These are phyloP conservation scores for Oncopeltus fasciatus DNA, from an alignment of 1,140 invertebrate genomes.

Conservation along the genomic window DNA sequence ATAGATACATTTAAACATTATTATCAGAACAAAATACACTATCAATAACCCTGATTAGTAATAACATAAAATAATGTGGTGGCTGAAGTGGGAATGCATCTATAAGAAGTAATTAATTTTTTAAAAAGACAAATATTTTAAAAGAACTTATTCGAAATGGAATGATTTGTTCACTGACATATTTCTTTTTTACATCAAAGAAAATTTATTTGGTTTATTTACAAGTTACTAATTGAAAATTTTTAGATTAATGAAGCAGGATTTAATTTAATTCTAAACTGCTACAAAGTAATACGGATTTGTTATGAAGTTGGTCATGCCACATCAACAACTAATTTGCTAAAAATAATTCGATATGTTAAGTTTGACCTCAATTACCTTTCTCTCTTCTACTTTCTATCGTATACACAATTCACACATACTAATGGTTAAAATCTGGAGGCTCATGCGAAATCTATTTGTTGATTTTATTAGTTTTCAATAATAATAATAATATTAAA, in stretches of 20 bases:
- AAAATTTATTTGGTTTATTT: no score
- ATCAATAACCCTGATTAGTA: no score
- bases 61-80: no score
- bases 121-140: no score
- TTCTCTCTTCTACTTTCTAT: slow-evolving; percentile 6
- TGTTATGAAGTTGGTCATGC: slow-evolving; percentile 5
- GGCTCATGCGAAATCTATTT: background rate
- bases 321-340: slow-evolving; percentile 3
- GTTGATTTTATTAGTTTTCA: background rate
- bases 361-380: background rate
- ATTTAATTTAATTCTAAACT: background rate
- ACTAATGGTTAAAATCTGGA: slow-evolving; percentile 2
- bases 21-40: no score
- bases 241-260: background rate
- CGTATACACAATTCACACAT: background rate
- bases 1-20: no score
- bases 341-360: slow-evolving; percentile 4
- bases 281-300: background rate
- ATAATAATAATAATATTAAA: background rate
- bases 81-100: no score
- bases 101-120: no score
- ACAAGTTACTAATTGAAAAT: background rate
- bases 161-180: no score
- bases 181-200: no score
- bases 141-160: no score